These are phyloP conservation scores for Meloidogyne floridensis DNA, from an alignment of 1,140 invertebrate species.

Conservation along the genomic window DNA sequence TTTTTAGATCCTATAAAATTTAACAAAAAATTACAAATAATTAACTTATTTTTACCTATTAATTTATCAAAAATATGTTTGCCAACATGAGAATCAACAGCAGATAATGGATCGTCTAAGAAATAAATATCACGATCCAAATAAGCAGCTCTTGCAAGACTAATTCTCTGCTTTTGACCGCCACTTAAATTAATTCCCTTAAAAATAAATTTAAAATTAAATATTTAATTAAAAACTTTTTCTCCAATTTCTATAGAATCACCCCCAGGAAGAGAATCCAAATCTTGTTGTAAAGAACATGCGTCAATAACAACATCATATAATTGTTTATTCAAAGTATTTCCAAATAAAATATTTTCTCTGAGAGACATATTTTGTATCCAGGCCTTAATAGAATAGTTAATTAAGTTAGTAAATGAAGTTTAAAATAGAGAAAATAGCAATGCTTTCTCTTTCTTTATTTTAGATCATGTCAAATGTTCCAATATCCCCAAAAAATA, in stretches of 20 bases:
- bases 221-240: slow-evolving; percentile 63
- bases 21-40: neutral
- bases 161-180: slow-evolving; percentile 93
- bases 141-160: slow-evolving; percentile 89
- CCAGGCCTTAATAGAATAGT: slow-evolving; percentile 73
- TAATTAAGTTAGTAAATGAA: too few species aligned
- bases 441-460: too few species aligned
- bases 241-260: slow-evolving; percentile 71
- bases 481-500: neutral
- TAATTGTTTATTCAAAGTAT: slow-evolving; percentile 73
- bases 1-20: neutral
- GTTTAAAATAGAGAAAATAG: too few species aligned
- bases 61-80: slow-evolving; percentile 90
- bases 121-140: slow-evolving; percentile 85
- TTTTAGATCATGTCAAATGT: too few species aligned
- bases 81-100: slow-evolving; percentile 87
- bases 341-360: slow-evolving; percentile 83
- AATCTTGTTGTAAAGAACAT: slow-evolving; percentile 68
- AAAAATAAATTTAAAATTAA: slow-evolving; percentile 24
- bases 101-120: slow-evolving; percentile 91
- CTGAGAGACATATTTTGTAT: slow-evolving; percentile 87
- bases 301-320: slow-evolving; percentile 74
- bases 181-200: slow-evolving; percentile 89
- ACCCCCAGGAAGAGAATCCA: slow-evolving; percentile 67
- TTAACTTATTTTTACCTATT: slow-evolving; percentile 72